Evolutionary conservation across 1,140 invertebrate genomes (phyloP), one percentile per base, ranked within the genome.

Genomic region (Ceratina australensis): DNA sequence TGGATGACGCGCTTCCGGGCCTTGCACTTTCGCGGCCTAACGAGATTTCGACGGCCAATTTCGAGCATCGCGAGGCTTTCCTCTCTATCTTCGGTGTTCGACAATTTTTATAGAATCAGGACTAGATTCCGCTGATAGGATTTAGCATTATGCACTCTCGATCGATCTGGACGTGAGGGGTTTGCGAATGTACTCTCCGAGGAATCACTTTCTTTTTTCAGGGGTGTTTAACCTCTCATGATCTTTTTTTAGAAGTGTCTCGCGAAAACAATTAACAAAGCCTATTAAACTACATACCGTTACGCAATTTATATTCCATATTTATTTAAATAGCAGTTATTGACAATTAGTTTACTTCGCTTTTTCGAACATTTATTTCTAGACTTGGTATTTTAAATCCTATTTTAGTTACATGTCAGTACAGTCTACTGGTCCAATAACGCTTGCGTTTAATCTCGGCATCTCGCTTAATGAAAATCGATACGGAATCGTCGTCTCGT

Each of bases 1-100:
- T 57, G 49, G 67, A 18, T n/a, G 67, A 64, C 68, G 69, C 68
- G 24, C 13, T 72, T 42, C 47, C 28, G 49, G 56, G 28, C 3
- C 50, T 56, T n/a, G 60, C 60, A 65, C 72, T 78, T 72, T 78
- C 59, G 24, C 50, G 49, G 50, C 69, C 76, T 72, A 78, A 78
- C 68, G 42, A 78, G 76, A 72, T 78, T 78, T 78, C 60, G 50
- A 72, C 69, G 68, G 68, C 60, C 76, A 72, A 60, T 78, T 78
- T 65, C 56, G 76, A 60, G 59, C 15, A 59, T 33, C 60, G 60
- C 28, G 60, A n/a, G 72, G 22, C 18, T 33, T n/a, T 0, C 1
- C 15, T 22, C 15, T 42, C 42, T 22, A 2, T 26, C 49, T 10
- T 12, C 47, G 1, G 64, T 67, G 16, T 15, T 52, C 12, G 33